Evolutionary conservation across 1,140 invertebrate genomes (phyloP), one percentile per base, ranked within the genome.

Genomic region (Carposina sasakii): DNA sequence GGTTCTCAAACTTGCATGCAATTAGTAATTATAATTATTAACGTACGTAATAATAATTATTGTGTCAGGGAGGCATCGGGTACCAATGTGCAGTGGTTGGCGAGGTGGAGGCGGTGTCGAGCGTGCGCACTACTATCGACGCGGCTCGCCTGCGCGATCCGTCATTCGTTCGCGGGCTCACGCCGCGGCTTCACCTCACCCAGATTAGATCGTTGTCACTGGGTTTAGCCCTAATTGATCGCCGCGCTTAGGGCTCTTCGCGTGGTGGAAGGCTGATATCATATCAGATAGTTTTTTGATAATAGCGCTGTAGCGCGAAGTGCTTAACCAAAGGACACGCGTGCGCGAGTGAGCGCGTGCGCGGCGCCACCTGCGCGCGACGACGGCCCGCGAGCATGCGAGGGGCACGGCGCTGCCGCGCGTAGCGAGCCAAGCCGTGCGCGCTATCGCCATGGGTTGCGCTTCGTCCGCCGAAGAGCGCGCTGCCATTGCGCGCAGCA

Each of bases 401-500:
- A 73, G 75, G 73, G 72, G 81, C 75, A 81, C 81, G 81, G 81
- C 75, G 67, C 75, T 81, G 77, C 81, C 81, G 75, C 76, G 77
- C 73, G 76, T 81, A 81, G 77, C 77, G 76, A 81, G 71, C 76
- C 81, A 81, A 69, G 81, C 77, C 77, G 81, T 81, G 77, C 81
- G 81, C 67, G 81, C 81, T 44, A 84, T 84, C 66, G 70, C 81
- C 87, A 99, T 99, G 97, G 97, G 98, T 86, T 99, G 97, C 90
- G 97, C 97, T 79, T 96, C 98, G 91, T 98, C 96, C 78, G 96
- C 96, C 69, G 97, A 99, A 88, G 97, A 99, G 88, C 90, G 97
- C 87, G 95, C 95, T 73, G 97, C 97, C 82, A 88, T 98, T 85
- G 96, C 96, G 82, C 90, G 97, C 78, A 98, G 96, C 89, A 98